phyloP scores from a whole-genome alignment of 2,113 vertebrate species.

The Ciconia maguari region DNA sequence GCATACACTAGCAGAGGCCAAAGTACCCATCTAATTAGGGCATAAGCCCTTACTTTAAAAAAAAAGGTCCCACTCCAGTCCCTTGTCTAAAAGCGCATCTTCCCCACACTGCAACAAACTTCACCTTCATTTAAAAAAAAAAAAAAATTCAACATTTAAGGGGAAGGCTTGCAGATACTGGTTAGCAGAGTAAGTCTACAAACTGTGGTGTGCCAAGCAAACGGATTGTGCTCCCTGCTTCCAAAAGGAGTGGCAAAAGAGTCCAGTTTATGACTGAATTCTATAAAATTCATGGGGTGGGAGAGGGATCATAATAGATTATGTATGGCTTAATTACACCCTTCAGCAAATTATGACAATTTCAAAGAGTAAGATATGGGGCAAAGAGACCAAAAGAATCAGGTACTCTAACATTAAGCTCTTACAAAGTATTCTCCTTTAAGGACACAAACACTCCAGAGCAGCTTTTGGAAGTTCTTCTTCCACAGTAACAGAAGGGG shows the following conservation, averaged over 20 bases:
- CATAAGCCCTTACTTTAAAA: not conserved
- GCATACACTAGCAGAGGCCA: not conserved
- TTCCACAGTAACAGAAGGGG: not conserved
- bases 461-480: not conserved
- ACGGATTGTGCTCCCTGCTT: fast-evolving
- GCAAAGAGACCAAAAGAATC: not conserved
- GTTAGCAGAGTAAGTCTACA: not conserved
- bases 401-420: not conserved
- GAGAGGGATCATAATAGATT: not conserved
- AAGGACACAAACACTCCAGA: not conserved
- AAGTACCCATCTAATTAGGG: not conserved
- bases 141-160: not conserved
- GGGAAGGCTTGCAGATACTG: not conserved
- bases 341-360: not conserved
- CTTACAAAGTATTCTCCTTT: not conserved
- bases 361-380: not conserved
- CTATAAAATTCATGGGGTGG: not conserved
- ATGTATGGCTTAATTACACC: not conserved
- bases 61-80: not conserved
- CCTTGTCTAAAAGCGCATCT: not conserved
- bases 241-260: not conserved
- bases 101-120: not conserved
- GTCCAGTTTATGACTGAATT: not conserved
- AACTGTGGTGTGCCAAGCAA: not conserved
- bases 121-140: not conserved